Evolutionary conservation across 2,888 invertebrate species (phyloP).

Genomic region (Drosophila atripex): DNA sequence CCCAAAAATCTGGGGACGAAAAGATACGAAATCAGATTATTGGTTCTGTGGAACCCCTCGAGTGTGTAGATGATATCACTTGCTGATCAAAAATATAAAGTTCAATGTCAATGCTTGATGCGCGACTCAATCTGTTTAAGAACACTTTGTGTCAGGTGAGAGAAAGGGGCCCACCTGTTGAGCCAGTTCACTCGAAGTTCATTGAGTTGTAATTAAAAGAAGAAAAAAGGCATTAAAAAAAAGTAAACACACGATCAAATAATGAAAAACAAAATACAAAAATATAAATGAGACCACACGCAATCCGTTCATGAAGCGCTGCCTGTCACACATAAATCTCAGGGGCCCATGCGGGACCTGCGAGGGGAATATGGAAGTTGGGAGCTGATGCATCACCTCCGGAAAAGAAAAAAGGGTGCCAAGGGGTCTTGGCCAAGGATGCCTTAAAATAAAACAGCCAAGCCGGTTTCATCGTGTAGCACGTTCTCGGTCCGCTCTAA

Average conservation of each 20-base stretch:
- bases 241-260: constrained; percentile 11
- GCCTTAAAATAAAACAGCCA: constrained; percentile 7
- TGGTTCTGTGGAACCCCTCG: constrained; percentile 27
- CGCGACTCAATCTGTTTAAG: constrained; percentile 53
- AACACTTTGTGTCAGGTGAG: constrained; percentile 59
- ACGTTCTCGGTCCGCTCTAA: constrained; percentile 60
- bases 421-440: constrained; percentile 63
- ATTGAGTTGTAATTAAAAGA: constrained; percentile 73
- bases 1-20: background rate
- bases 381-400: constrained; percentile 50
- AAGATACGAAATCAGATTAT: constrained; percentile 54
- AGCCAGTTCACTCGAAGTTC: constrained; percentile 69
- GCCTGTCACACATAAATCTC: constrained; percentile 65
- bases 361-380: constrained; percentile 32
- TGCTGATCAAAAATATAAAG: constrained; percentile 46
- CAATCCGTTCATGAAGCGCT: constrained; percentile 53
- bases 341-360: constrained; percentile 56
- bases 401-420: constrained; percentile 58
- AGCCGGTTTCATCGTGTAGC: constrained; percentile 47
- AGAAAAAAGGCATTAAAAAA: constrained; percentile 1
- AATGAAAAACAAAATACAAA: constrained; percentile 14
- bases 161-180: constrained; percentile 64
- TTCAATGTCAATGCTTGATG: constrained; percentile 71
- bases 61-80: constrained; percentile 38
- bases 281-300: constrained; percentile 58